Evolutionary conservation across 1,140 invertebrate genomes (phyloP), one percentile per base, ranked within the genome.

Genomic region (Panagrolaimus sp.): DNA sequence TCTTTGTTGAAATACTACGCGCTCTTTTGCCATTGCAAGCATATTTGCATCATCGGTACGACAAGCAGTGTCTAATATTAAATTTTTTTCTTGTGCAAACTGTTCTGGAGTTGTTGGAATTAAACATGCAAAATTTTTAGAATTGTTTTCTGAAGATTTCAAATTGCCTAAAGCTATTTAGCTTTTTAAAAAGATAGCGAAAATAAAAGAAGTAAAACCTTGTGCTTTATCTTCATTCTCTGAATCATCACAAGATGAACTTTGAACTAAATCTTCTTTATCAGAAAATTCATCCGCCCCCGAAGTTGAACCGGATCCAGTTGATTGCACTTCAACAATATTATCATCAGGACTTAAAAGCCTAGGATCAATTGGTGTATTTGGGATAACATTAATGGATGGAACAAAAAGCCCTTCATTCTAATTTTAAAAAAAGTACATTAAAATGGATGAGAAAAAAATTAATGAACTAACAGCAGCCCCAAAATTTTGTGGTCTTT

Each of bases 1-100:
- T 38, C 45, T 64, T 61, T 62, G 70, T 67, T 71, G 74, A 27
- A 71, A 76, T 25, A 76, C 72, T 5, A 75, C 73, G 31, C 73
- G 71, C 63, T 74, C 73, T 66, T 87, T 84, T 82, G 90, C 87
- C 0, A 90, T 89, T 7, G 90, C 91, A 45, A 88, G 89, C 20
- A 88, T 89, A 11, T 87, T 87, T 77, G 89, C 25, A 38, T 42
- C 14, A 5, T 68, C 69, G 14, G 46, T 48, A 9, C 27, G 44
- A 13, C 16, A 45, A 38, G 11, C 71, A 16, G 65, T 76, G 46
- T 89, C 91, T 81, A 93, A 92, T 20, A 89, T 89, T 45, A 93
- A 84, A 84, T 93, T 93, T 78, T 93, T 90, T 78, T 91, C 89
- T 44, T 90, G 85, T 1, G 90, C 90, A 38, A 91, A 78, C 23